Percentiles rank a stretch among this genome's conserved stretches.
Evolutionary conservation across 2,888 invertebrate species (phyloP).

Genomic region (Lottia scabra): DNA sequence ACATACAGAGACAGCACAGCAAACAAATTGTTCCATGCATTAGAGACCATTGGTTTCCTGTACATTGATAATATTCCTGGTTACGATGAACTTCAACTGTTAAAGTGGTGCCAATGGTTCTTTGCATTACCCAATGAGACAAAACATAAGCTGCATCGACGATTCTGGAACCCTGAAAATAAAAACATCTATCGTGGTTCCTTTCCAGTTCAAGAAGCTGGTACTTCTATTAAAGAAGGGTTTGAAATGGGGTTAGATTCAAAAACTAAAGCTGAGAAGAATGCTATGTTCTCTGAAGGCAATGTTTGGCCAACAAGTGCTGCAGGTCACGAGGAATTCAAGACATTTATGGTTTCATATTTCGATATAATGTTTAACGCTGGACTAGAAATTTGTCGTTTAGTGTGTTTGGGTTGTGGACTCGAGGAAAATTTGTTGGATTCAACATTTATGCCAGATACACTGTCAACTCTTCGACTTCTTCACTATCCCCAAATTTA

Average conservation of each 20-base stretch:
- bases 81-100: slow-evolving; percentile 37
- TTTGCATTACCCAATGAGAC: slow-evolving; percentile 36
- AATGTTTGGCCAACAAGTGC: slow-evolving; percentile 45
- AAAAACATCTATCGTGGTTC: slow-evolving; percentile 47
- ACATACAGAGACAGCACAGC: slow-evolving; percentile 33
- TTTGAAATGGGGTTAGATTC: slow-evolving; percentile 46
- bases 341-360: slow-evolving; percentile 32
- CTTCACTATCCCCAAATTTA: slow-evolving; percentile 48
- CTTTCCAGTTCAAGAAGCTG: slow-evolving; percentile 43
- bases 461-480: slow-evolving; percentile 46
- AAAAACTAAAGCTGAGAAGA: slow-evolving; percentile 33
- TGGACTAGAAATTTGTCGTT: slow-evolving; percentile 39
- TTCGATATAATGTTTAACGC: slow-evolving; percentile 36
- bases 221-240: slow-evolving; percentile 48
- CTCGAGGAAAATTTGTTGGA: slow-evolving; percentile 46
- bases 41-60: slow-evolving; percentile 48
- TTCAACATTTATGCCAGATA: slow-evolving; percentile 40
- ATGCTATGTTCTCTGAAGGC: slow-evolving; percentile 43
- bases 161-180: slow-evolving; percentile 40
- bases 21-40: slow-evolving; percentile 37
- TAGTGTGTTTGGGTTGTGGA: slow-evolving; percentile 44
- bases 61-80: slow-evolving; percentile 45
- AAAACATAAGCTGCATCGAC: slow-evolving; percentile 34
- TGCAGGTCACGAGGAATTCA: slow-evolving; percentile 38
- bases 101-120: slow-evolving; percentile 41